phyloP scores from a whole-genome alignment of 2,797 vertebrate species.

The Pseudomugil tenellus region DNA sequence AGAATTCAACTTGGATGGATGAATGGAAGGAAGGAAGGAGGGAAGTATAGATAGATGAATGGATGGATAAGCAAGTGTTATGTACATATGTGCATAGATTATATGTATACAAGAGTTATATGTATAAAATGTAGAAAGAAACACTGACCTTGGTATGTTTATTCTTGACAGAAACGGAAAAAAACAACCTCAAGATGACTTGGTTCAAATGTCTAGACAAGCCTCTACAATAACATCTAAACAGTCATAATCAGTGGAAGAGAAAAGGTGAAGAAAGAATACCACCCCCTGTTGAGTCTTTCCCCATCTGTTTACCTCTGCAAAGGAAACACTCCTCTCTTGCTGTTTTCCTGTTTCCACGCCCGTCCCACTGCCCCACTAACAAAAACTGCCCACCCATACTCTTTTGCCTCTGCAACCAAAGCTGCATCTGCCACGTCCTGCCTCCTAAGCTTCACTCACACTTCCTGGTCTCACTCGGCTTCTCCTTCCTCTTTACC shows the following conservation, averaged over 20 bases:
- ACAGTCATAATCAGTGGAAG: conserved; percentile 30
- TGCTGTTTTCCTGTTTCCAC: conserved; percentile 26
- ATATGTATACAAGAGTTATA: too few species aligned
- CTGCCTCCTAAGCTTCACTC: too few species aligned
- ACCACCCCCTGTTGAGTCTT: conserved; percentile 37
- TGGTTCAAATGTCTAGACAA: conserved; percentile 6
- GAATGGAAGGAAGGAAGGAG: too few species aligned
- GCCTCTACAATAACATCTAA: conserved; percentile 14
- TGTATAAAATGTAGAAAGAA: too few species aligned
- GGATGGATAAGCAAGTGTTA: not conserved
- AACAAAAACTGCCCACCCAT: conserved; percentile 15
- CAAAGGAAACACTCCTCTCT: conserved; percentile 27
- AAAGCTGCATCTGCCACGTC: not conserved
- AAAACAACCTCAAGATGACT: not conserved
- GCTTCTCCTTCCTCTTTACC: too few species aligned
- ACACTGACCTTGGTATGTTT: conserved; percentile 21
- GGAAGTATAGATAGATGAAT: too few species aligned
- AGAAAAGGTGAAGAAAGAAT: conserved; percentile 29
- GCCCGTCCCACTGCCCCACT: conserved; percentile 12
- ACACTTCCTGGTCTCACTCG: too few species aligned
- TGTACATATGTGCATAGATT: too few species aligned
- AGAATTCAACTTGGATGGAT: not conserved
- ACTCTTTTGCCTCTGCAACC: conserved; percentile 3
- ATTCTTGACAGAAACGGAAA: not conserved
- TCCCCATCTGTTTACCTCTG: conserved; percentile 48